Evolutionary conservation across 2,113 vertebrate species (phyloP).

Genomic region (Bujurquina vittata): DNA sequence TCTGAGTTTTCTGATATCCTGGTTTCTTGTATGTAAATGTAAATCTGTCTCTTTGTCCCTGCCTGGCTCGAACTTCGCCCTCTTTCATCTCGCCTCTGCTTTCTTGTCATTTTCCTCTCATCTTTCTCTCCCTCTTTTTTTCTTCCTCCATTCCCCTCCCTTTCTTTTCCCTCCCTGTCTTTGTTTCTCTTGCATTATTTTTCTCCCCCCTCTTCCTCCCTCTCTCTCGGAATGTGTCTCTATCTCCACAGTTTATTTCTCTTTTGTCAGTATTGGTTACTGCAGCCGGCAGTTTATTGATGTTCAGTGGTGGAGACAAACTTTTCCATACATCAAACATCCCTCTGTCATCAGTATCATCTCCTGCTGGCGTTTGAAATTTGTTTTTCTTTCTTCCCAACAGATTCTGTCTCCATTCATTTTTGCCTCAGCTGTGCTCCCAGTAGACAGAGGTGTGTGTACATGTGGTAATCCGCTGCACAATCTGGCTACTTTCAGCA

Average conservation of each 20-base stretch:
- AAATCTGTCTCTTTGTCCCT: background rate
- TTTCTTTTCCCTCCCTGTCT: background rate
- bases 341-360: slow-evolving; percentile 48
- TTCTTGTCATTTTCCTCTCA: slow-evolving; percentile 1
- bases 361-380: slow-evolving; percentile 48
- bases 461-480: background rate
- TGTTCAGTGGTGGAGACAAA: slow-evolving; percentile 58
- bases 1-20: background rate
- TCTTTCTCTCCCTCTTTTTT: background rate
- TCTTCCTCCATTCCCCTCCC: background rate
- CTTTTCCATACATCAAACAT: slow-evolving; percentile 68
- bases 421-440: background rate
- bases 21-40: background rate
- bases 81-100: slow-evolving; percentile 8
- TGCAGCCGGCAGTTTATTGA: slow-evolving; percentile 65
- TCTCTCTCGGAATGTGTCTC: slow-evolving; percentile 30
- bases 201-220: background rate
- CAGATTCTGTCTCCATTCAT: slow-evolving; percentile 20
- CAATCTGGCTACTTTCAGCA: background rate
- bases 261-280: slow-evolving; percentile 61
- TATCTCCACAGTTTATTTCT: slow-evolving; percentile 63
- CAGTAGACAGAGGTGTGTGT: background rate
- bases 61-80: background rate
- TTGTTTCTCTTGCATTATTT: slow-evolving; percentile 26
- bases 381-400: slow-evolving; percentile 49